Base-by-base conservation (phyloP, 2,113 vertebrate genomes). In the Aegithalos caudatus region DNA sequence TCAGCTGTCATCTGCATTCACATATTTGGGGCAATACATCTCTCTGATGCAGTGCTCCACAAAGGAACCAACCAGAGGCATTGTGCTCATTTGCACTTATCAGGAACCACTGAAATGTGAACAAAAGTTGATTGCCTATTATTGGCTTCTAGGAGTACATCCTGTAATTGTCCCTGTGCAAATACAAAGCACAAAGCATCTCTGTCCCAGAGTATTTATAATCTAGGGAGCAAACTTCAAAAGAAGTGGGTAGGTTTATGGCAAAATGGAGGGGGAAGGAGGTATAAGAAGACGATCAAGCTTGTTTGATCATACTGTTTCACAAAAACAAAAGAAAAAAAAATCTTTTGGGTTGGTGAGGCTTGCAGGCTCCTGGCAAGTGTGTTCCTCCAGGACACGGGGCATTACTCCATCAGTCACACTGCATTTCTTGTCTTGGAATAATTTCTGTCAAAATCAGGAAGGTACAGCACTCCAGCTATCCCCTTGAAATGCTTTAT, bases 151-250 rank as follows among this genome's bases (percentile, higher is more conserved):
- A 65, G 57, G 15, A 73, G 10, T 33, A 53, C 2, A 5, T 72
- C 70, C 83, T 94, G 81, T 85, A 81, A 95, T 44, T 65, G 73
- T n/a, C 45, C 67, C 31, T 89, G 40, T 61, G 57, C 61, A 95
- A 91, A 88, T 74, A 85, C 29, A 50, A 56, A 92, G 70, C 45
- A 94, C 85, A 95, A 90, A 91, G 58, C 74, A 58, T 60, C 38
- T 89, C 66, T 92, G 67, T 91, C 53, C 45, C 42, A 65, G 31
- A 85, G 65, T 1, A 1, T 72, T 95, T 91, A 50, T 64, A 77
- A 85, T 70, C 47, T 82, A 70, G 38, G 66, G 24, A 95, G 28
- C 21, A 51, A 90, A 80, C 54, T 95, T 92, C 81, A 87, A 79
- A 94, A 79, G 50, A 51, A 58, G 9, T 13, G 17, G 8, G 37